Base-by-base conservation (phyloP, 2,113 vertebrate species). In the Aphelocoma coerulescens region DNA sequence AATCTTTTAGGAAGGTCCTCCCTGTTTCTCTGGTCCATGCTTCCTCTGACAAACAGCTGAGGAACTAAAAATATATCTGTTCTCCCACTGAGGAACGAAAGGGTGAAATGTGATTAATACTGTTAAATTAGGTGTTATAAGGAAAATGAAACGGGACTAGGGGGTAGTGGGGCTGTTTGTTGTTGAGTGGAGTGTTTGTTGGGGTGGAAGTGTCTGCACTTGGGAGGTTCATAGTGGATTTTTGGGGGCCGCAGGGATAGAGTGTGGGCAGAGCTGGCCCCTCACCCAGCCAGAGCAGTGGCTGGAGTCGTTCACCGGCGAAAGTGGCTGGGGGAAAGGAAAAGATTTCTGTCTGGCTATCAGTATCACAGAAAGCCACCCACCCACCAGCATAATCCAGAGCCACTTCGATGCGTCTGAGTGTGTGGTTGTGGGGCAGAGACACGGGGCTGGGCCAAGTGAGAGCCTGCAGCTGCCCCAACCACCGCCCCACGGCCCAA, bases 321-420 rank as follows among this genome's bases (percentile, higher is more conserved):
- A 18, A 76, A 44, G 13, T 11, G 1, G 58, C 20, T 0, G 4
- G 46, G 21, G 59, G 18, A 7, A 88, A 74, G 8, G 11, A 3
- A 22, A 83, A 82, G 21, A 57, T 41, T 52, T 78, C 37, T 0
- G 30, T 33, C 33, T 41, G 7, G 13, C 52, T 35, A 2, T 46
- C 23, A 11, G 26, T 46, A 37, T 46, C 37, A 4, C 0, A 0
- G 48, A 91, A 88, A 51, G 43, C 33, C 72, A 73, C 54, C 4
- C 0, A 0, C 41, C 71, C 16, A 0, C 48, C 26, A 1, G 52
- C 0, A 0, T 55, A 67, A 51, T 83, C 65, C 88, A 91, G 11
- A n/a, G 54, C 28, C 77, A 67, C 28, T 58, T 73, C 4, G 0
- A 68, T 35, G 21, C 4, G 0, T 15, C 7, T 1, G 30, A 74